A percentile compares a stretch with the other conserved stretches of the same genome.
These are phyloP conservation scores for Eurystomus glaucurus DNA, from an alignment of 2,797 vertebrate genomes.

Conservation along the genomic window DNA sequence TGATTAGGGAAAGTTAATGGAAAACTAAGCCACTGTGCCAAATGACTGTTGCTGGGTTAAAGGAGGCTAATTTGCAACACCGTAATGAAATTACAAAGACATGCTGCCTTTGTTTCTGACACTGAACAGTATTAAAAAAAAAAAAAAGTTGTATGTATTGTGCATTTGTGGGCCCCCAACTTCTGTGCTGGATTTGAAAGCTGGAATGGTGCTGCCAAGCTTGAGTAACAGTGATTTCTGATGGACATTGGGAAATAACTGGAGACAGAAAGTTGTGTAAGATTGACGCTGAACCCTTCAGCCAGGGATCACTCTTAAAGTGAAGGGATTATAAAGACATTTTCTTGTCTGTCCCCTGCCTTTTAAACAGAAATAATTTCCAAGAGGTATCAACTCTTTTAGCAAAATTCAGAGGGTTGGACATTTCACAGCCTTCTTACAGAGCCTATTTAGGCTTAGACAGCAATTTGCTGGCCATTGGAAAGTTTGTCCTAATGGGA, in stretches of 20 bases:
- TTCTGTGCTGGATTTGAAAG: not conserved
- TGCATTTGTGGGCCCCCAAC: not conserved
- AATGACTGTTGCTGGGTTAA: conserved; percentile 70
- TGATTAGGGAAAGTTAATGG: conserved; percentile 76
- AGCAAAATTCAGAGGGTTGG: not conserved
- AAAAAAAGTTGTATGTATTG: not conserved
- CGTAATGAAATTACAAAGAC: conserved; percentile 44
- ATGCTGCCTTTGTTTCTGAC: conserved; percentile 35
- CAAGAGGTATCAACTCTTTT: not conserved
- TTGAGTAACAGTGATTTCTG: not conserved
- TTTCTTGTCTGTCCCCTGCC: not conserved
- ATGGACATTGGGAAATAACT: not conserved
- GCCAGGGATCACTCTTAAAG: fast-evolving
- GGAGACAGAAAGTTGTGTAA: fast-evolving
- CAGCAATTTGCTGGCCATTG: not conserved
- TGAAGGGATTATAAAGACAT: not conserved
- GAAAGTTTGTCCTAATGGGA: not conserved
- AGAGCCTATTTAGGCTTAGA: not conserved
- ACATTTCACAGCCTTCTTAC: not conserved
- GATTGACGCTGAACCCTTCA: not conserved
- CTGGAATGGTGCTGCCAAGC: not conserved
- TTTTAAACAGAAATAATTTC: not conserved
- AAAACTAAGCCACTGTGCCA: conserved; percentile 64
- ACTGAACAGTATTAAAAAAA: not conserved
- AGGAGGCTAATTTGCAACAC: conserved; percentile 70